Evolutionary conservation across 2,888 invertebrate genomes (phyloP).

Genomic region (Tholera decimalis): DNA sequence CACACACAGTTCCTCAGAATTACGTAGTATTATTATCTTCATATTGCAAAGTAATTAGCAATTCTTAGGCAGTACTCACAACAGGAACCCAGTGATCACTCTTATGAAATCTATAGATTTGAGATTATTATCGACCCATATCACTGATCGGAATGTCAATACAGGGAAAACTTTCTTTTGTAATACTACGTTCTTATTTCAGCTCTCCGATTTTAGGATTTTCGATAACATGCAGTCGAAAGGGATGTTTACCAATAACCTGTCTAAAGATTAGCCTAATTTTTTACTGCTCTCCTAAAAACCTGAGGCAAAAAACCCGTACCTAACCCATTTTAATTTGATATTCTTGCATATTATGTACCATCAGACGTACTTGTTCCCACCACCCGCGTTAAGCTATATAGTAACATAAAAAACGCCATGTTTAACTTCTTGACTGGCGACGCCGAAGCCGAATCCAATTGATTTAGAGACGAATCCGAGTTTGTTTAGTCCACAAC

Average conservation of each 20-base stretch:
- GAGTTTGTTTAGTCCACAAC: slow-evolving; percentile 87
- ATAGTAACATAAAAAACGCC: slow-evolving; percentile 61
- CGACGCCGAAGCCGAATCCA: slow-evolving; percentile 76
- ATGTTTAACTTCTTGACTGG: slow-evolving; percentile 71
- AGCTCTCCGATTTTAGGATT: neutral
- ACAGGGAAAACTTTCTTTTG: neutral
- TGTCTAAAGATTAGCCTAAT: neutral
- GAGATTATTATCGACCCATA: neutral
- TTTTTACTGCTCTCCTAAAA: neutral
- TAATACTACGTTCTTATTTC: neutral
- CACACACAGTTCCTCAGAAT: slow-evolving; percentile 32
- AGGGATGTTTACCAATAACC: neutral
- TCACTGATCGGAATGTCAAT: neutral
- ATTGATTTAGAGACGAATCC: slow-evolving; percentile 84
- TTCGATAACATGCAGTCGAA: neutral
- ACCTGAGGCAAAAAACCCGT: slow-evolving; percentile 11
- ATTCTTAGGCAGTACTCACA: neutral
- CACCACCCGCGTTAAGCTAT: slow-evolving; percentile 69
- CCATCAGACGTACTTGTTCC: slow-evolving; percentile 61
- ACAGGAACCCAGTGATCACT: neutral
- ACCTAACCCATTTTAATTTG: slow-evolving; percentile 51
- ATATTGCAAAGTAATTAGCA: slow-evolving; percentile 18
- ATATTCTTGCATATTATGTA: slow-evolving; percentile 43
- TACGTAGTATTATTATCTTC: slow-evolving; percentile 29
- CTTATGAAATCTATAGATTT: neutral